These are phyloP conservation scores for Chiridota heheva DNA, from an alignment of 35 echinoderm and acorn worm genomes.

Conservation along the genomic window DNA sequence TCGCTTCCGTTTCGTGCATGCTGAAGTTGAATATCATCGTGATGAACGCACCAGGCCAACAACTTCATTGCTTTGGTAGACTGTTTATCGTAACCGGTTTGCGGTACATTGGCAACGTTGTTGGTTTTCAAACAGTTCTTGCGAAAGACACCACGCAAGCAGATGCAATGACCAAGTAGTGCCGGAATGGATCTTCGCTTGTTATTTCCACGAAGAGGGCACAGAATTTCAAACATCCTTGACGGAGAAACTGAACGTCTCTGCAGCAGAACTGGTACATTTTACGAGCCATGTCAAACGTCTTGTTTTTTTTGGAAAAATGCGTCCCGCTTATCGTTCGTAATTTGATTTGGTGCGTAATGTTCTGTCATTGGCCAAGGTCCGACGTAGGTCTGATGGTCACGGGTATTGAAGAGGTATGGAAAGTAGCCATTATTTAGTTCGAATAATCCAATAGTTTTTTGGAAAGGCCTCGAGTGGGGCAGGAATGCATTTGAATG, in stretches of 20 bases:
- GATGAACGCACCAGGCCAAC: slow-evolving; percentile 4
- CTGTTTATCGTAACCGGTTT: slow-evolving; percentile 8
- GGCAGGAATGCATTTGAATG: slow-evolving; percentile 16
- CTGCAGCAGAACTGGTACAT: neutral
- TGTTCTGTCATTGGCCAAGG: neutral
- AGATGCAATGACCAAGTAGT: neutral
- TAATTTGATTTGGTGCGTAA: neutral
- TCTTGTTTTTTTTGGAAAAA: slow-evolving; percentile 1
- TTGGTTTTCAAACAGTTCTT: neutral
- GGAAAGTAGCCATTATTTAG: slow-evolving; percentile 14
- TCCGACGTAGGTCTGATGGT: slow-evolving; percentile 1
- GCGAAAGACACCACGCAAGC: slow-evolving; percentile 8
- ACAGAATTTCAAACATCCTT: slow-evolving; percentile 7
- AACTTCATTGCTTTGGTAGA: slow-evolving; percentile 14
- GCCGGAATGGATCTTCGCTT: neutral
- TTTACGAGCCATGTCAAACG: neutral
- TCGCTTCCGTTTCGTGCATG: slow-evolving; percentile 22
- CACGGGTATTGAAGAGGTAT: slow-evolving; percentile 15
- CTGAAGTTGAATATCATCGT: neutral
- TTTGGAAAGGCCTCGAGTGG: neutral
- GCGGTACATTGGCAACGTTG: neutral
- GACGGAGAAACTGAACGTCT: neutral
- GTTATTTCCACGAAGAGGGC: neutral
- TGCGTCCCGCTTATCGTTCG: neutral
- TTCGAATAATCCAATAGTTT: neutral